Evolutionary conservation across 2,797 vertebrate species (phyloP), one percentile per base, ranked within the genome.

Genomic region (Dryobates pubescens): DNA sequence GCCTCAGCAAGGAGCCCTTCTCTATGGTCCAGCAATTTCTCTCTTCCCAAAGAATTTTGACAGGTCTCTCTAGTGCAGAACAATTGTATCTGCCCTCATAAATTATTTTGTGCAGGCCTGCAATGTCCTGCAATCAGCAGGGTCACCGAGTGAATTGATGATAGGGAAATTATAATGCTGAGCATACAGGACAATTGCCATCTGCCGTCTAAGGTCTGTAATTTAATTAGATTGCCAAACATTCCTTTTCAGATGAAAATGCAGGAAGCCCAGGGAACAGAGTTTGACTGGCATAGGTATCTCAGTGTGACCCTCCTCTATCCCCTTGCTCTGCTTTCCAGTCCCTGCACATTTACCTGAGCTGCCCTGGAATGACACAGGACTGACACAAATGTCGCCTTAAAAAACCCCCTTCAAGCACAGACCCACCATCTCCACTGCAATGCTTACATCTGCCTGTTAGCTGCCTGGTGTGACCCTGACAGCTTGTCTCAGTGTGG

Each of bases 171-270:
- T 96, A 95, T 94, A 96, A 97, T 96, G 95, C 94, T 88, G 91
- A 94, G 94, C 96, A 96, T 96, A 96, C 93, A 95, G 89, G 92
- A 95, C 95, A 94, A 96, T 95, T 95, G 94, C 96, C 97, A 96
- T 96, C 96, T 97, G 97, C 95, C 93, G 97, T 94, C 94, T 92
- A 83, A 96, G 95, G 89, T 95, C 95, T 96, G 91, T 96, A 96
- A 96, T 96, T 97, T 97, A 96, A 96, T 97, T 97, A 96, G 92
- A 94, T 95, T 92, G 91, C 94, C 88, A 90, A 95, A 94, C 90
- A 82, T 90, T 94, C 89, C 80, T 90, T 94, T 91, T 94, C 90
- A 88, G 76, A 89, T 88, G 91, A 93, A 95, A 96, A 94, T 86
- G 83, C 17, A 7, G 88, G 81, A 95, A 95, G 92, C 72, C 81